phyloP scores from a whole-genome alignment of 2,797 vertebrate genomes.

The Parauchenoglanis ngamensis region DNA sequence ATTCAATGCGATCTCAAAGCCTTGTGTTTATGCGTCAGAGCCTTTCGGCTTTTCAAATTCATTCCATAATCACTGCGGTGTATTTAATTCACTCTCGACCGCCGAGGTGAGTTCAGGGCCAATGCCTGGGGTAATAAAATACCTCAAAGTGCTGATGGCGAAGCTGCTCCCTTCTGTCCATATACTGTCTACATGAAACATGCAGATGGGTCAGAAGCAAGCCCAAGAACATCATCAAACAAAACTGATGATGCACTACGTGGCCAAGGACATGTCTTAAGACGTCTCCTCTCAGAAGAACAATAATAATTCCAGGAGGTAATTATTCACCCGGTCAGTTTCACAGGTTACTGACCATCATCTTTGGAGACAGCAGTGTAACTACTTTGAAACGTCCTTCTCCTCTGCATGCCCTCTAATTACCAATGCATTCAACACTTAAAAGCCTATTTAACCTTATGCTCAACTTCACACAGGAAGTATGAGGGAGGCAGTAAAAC shows the following conservation, averaged over 20 bases:
- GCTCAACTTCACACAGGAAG: background rate
- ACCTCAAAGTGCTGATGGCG: background rate
- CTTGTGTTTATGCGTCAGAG: background rate
- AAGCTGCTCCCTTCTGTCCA: no score
- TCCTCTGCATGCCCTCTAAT: conserved; percentile 13
- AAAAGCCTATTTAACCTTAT: background rate
- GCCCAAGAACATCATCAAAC: background rate
- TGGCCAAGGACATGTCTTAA: background rate
- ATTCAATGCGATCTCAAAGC: background rate
- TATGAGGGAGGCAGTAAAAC: background rate
- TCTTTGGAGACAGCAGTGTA: background rate
- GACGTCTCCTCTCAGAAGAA: background rate
- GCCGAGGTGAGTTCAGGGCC: background rate
- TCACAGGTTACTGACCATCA: background rate
- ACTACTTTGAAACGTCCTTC: background rate
- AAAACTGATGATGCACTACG: background rate
- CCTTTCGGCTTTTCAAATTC: background rate
- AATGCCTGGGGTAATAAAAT: background rate
- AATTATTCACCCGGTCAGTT: background rate
- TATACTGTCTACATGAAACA: no score
- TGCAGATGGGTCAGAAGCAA: background rate
- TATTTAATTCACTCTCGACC: background rate
- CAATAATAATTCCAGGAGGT: background rate
- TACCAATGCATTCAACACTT: background rate
- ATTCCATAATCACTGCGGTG: background rate